Evolutionary conservation across 1,140 invertebrate species (phyloP).

Genomic region (Drosophila neocordata): DNA sequence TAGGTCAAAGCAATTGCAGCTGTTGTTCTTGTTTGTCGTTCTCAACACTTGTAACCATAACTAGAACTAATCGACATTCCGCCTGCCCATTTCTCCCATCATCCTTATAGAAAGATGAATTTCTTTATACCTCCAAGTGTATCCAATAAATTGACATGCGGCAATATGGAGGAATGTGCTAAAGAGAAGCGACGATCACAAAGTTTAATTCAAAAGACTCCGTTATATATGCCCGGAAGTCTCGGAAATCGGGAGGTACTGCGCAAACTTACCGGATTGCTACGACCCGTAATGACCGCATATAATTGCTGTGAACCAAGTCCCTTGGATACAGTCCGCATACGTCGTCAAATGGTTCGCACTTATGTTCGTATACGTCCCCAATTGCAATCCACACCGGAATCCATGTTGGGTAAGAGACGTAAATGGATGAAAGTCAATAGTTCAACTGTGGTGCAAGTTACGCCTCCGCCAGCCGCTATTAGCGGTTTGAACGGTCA

Average conservation of each 20-base stretch:
- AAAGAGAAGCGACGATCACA: neutral
- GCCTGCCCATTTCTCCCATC: neutral
- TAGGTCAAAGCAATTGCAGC: slow-evolving; percentile 69
- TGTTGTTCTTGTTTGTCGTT: slow-evolving; percentile 4
- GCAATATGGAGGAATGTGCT: neutral
- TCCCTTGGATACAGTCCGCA: neutral
- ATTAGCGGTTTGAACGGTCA: neutral
- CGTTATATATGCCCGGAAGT: neutral
- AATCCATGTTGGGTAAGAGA: neutral
- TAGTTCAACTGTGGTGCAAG: neutral
- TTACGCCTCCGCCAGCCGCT: neutral
- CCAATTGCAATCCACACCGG: neutral
- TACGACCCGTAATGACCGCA: neutral
- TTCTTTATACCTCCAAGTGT: neutral
- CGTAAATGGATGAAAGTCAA: neutral
- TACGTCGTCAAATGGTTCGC: neutral
- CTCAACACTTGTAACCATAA: slow-evolving; percentile 3
- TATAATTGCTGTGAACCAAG: neutral
- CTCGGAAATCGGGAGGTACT: neutral
- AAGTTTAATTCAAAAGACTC: neutral
- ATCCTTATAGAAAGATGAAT: neutral
- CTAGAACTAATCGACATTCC: slow-evolving; percentile 28
- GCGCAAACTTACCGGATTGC: neutral
- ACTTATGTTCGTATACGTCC: neutral
- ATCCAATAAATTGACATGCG: neutral